Evolutionary conservation across 2,888 invertebrate genomes (phyloP), one percentile per base, ranked within the genome.

Genomic region (Pollenia angustigena): DNA sequence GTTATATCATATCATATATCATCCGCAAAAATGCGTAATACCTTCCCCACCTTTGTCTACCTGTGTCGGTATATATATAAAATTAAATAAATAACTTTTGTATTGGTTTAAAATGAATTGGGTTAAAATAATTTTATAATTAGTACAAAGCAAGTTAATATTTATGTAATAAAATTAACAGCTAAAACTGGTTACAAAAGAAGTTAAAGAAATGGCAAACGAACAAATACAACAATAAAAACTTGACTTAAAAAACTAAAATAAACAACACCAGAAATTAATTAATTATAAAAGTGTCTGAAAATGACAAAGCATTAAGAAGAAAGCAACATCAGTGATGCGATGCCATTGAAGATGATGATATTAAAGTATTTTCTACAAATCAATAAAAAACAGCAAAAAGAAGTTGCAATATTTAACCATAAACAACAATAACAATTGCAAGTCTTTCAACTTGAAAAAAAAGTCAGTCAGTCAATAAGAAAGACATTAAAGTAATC

Each of bases 391-490:
- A 32, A 32, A 42, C 2, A 14, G 32, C 32, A 32, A 58, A 7
- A 56, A 54, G 1, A 18, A 52, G 14, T 40, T 42, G 40, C 46
- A 14, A 62, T 18, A 69, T 32, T 42, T 23, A n/a, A 68, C 40
- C 46, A 40, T 44, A 16, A 50, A 18, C 40, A 32, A 62, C 16
- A 66, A 56, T 12, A 58, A 46, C 54, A 46, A 60, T 9, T 32
- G 2, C 44, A 32, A 69, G 40, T 12, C 12, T 56, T 46, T 11
- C n/a, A 64, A 32, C 60, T 18, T 11, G n/a, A 56, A 62, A 54
- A 62, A 54, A 74, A 78, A 54, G 58, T 80, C 71, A 81, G 71
- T 76, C 58, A 78, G 60, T 81, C 72, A 78, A 54, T 85, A n/a
- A 76, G 52, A 46, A n/a, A 76, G 58, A 46, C 42, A 54, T 16